These are phyloP conservation scores for Thera britannica DNA, from an alignment of 2,888 invertebrate genomes.

Conservation along the genomic window DNA sequence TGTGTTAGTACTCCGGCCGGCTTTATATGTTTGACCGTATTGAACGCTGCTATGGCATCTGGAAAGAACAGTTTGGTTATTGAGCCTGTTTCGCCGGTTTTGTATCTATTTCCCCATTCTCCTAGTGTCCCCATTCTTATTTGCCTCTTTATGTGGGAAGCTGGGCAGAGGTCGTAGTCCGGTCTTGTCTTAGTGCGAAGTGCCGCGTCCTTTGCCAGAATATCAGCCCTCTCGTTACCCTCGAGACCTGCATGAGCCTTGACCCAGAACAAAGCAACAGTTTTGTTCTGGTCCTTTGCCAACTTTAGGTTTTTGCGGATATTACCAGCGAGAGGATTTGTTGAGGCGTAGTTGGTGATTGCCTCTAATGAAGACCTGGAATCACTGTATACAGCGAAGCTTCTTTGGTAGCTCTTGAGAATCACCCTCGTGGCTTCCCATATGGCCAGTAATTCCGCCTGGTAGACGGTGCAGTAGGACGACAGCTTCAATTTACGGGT, in stretches of 20 bases:
- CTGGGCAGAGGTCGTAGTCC: too few species aligned
- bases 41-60: too few species aligned
- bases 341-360: background rate
- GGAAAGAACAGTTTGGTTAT: too few species aligned
- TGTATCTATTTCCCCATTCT: too few species aligned
- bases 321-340: background rate
- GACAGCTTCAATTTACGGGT: conserved; percentile 10
- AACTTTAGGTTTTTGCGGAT: background rate
- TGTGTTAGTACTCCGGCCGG: too few species aligned
- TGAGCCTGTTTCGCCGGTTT: too few species aligned
- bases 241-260: too few species aligned
- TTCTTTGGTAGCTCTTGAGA: background rate
- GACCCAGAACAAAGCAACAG: background rate
- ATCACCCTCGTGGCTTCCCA: background rate
- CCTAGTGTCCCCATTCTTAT: too few species aligned
- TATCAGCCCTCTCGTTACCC: background rate
- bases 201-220: too few species aligned
- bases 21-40: too few species aligned
- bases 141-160: too few species aligned
- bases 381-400: background rate
- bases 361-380: background rate
- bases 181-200: too few species aligned
- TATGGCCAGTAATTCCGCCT: conserved; percentile 16
- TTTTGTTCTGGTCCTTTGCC: background rate
- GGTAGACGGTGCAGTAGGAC: conserved; percentile 18